Base-by-base conservation (phyloP, 2,888 invertebrate species). In the Drosophila eohydei region DNA sequence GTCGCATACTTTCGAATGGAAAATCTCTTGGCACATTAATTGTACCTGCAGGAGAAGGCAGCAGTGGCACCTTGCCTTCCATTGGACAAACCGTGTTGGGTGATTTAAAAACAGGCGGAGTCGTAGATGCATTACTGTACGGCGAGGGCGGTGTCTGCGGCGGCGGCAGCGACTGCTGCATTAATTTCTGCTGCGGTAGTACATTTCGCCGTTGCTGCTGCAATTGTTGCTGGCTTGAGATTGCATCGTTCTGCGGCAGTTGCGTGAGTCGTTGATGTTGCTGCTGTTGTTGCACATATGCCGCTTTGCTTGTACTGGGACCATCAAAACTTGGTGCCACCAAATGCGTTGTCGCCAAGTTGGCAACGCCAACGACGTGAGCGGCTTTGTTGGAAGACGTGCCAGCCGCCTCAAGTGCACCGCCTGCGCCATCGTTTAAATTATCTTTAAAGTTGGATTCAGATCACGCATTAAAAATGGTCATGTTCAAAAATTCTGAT, bases 1-100 rank as follows among this genome's bases (percentile, higher is more conserved):
- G 96, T 52, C 97, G 97, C 97, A 98, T 97, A 93, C 97, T 97
- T 89, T 97, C 96, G 92, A 97, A 97, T 46, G 97, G 97, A 93
- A 96, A 97, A 91, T 95, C 95, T 90, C 94, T 93, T 38, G 76
- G 82, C 71, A 74, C 89, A 38, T 76, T 76, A 6, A 80, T 70
- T 92, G 93, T 90, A 43, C 93, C 94, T 28, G 81, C 95, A 92
- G 93, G 94, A 16, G 89, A 71, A 81, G 94, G 94, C 83, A 95
- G 94, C 86, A 94, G 93, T 46, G 92, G 93, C 69, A 94, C 94
- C 93, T 96, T 96, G 83, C 96, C 95, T 91, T 96, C 97, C 94
- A 95, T 95, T 4, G 97, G 97, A 79, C 97, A 97, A 76, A 97
- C 96, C 74, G 97, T 97, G 93, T 97, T 97, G 51, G 98, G 98